These are phyloP conservation scores for Leucophenga varia DNA, from an alignment of 1,140 invertebrate genomes.

Conservation along the genomic window DNA sequence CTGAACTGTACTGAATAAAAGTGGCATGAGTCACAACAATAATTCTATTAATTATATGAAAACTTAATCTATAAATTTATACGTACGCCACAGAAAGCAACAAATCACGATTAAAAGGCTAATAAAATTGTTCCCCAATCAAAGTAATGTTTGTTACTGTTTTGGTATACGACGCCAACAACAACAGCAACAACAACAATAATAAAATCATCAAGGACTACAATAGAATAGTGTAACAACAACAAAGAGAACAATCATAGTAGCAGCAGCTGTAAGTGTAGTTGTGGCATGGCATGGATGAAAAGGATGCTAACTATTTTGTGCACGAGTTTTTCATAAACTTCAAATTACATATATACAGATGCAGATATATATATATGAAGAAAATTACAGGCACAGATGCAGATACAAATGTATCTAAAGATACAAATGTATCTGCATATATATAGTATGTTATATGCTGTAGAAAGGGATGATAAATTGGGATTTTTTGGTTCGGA, in stretches of 20 bases:
- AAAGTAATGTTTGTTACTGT: conserved; percentile 24
- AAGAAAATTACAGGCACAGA: background rate
- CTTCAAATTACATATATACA: conserved; percentile 10
- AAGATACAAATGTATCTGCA: no score
- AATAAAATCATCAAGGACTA: no score
- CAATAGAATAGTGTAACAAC: background rate
- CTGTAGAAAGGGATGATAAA: no score
- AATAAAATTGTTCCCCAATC: conserved; percentile 42
- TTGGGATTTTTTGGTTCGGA: no score
- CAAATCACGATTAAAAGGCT: conserved; percentile 38
- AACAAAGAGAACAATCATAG: background rate
- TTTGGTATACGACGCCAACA: conserved; percentile 18
- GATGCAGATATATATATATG: background rate
- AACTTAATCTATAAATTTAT: conserved; percentile 36
- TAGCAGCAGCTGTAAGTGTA: background rate
- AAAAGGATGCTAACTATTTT: background rate
- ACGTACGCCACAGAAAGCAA: conserved; percentile 17
- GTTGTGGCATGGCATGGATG: background rate
- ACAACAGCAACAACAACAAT: no score
- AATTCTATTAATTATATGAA: conserved; percentile 25
- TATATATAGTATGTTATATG: no score
- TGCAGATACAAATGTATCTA: no score
- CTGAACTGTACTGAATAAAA: background rate
- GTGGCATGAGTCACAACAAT: background rate
- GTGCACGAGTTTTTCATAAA: conserved; percentile 32